Base-by-base conservation (phyloP, 2,888 invertebrate genomes). In the Drosophila fungiperda region DNA sequence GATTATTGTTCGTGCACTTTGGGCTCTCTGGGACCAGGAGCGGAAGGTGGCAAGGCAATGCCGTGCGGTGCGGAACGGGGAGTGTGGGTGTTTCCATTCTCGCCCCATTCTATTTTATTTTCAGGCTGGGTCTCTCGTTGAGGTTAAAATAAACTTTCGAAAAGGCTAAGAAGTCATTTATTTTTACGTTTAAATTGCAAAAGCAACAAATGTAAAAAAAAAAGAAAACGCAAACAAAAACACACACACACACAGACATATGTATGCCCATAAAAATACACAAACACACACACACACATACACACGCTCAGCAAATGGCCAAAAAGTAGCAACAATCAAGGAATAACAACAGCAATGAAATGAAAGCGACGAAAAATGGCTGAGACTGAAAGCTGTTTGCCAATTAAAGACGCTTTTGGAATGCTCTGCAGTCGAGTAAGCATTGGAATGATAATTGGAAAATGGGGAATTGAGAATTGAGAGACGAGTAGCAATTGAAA, bases 81-180 rank as follows among this genome's bases (percentile, higher is more conserved):
- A 17, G 29, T 17, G 8, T 40, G 33, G 61, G 58, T 32, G 36
- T 53, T 57, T 40, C 9, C 33, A 45, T 36, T 48, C 50, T 36
- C 35, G 62, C 23, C 1, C 6, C 66, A 49, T 57, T 53, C 38
- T 29, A 49, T 40, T 57, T 68, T 61, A 63, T 65, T 65, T 45
- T 11, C 57, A 29, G 23, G 7, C 33, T 33, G 62, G 38, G 50
- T 38, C 72, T 33, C 58, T 42, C 70, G 57, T 79, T 76, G 89
- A 89, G 89, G 85, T 87, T 87, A 83, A 87, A 89, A 87, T 82
- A 85, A 87, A 87, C 89, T 87, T 87, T 83, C 78, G 57, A 75
- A 78, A 78, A 72, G 82, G 85, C 83, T 83, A 87, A 89, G 88
- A 82, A 87, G 89, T 87, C 87, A 89, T 87, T 87, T 89, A 87